phyloP scores from a whole-genome alignment of 2,888 invertebrate species.

The Tachystola acroxantha region DNA sequence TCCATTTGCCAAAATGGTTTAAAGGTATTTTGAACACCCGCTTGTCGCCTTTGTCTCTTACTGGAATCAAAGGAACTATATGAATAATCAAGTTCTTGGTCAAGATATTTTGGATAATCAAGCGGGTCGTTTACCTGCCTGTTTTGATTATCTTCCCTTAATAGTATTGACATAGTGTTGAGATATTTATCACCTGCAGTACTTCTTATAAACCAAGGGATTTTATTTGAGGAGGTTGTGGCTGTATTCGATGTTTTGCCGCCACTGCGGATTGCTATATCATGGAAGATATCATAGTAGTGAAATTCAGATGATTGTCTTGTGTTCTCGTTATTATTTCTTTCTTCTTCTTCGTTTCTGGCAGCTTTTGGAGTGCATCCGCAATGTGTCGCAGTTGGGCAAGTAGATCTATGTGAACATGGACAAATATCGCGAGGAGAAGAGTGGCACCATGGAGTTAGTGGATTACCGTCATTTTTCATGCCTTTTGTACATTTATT shows the following conservation, averaged over 20 bases:
- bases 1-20: conserved; percentile 61
- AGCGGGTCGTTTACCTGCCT: conserved; percentile 31
- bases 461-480: conserved; percentile 16
- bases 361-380: conserved; percentile 15
- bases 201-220: conserved; percentile 14
- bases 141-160: conserved; percentile 21
- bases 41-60: conserved; percentile 40
- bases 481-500: conserved; percentile 32
- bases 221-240: conserved; percentile 8
- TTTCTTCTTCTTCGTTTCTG: conserved; percentile 17
- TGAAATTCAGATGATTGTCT: conserved; percentile 26
- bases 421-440: conserved; percentile 24
- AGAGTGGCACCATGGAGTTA: conserved; percentile 8
- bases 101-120: conserved; percentile 20
- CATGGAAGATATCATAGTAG: conserved; percentile 40
- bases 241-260: conserved; percentile 17
- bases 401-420: conserved; percentile 27
- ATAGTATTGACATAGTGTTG: conserved; percentile 14
- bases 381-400: conserved; percentile 18
- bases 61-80: conserved; percentile 39
- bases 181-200: conserved; percentile 14
- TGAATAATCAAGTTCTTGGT: conserved; percentile 27
- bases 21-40: conserved; percentile 29
- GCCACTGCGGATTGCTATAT: conserved; percentile 35
- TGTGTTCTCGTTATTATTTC: conserved; percentile 11